A percentile compares a stretch with the other conserved stretches of the same genome.
Conservation (phyloP, 2,888 invertebrate genomes). For the Rotaria magnacalcarata region DNA sequence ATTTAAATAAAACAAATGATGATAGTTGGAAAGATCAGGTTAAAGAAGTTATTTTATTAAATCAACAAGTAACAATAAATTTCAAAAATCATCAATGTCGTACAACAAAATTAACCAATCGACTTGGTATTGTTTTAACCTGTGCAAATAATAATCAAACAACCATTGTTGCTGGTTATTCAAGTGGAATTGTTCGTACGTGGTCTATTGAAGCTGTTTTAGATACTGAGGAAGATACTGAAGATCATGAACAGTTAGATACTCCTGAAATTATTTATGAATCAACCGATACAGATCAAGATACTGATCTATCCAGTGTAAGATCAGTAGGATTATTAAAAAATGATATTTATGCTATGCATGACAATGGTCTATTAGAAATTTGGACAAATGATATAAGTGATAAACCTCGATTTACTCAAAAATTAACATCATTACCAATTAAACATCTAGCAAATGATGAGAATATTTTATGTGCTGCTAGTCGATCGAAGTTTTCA, state of each 20-base stretch:
- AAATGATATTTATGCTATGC: neutral
- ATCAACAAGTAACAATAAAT: neutral
- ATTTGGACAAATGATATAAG: neutral
- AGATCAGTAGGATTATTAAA: slow-evolving; percentile 1
- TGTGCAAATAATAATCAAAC: slow-evolving; percentile 15
- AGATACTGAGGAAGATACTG: neutral
- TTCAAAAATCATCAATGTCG: slow-evolving; percentile 33
- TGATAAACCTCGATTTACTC: neutral
- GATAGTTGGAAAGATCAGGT: slow-evolving; percentile 2
- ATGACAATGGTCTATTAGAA: neutral
- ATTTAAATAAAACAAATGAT: slow-evolving; percentile 49
- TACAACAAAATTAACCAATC: slow-evolving; percentile 3
- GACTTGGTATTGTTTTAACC: slow-evolving; percentile 10
- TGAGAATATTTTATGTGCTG: neutral
- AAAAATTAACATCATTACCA: neutral
- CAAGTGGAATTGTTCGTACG: neutral
- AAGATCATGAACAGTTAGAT: neutral
- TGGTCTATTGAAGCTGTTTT: slow-evolving; percentile 4
- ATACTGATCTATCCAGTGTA: slow-evolving; percentile 1
- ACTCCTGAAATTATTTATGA: slow-evolving; percentile 32
- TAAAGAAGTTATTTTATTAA: neutral
- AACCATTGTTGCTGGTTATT: slow-evolving; percentile 17
- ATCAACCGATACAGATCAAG: neutral
- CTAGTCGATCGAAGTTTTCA: neutral
- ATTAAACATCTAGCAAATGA: neutral